Evolutionary conservation across 2,888 invertebrate genomes (phyloP).

Genomic region (Stomorhina lunata): DNA sequence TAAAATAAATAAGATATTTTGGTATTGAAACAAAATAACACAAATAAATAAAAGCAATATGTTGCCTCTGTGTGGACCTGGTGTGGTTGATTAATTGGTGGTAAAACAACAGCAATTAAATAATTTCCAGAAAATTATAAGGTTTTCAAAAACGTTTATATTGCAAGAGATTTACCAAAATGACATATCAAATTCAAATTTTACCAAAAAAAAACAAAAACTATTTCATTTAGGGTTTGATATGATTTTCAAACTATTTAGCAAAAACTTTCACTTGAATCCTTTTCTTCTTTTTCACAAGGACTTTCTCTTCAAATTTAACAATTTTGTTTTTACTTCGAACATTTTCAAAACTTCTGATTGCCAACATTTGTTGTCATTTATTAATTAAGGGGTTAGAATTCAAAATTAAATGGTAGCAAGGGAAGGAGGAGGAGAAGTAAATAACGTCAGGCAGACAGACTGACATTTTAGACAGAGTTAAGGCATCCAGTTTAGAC

Average conservation of each 20-base stretch:
- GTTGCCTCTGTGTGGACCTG: constrained; percentile 48
- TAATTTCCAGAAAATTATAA: constrained; percentile 42
- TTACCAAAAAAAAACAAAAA: background rate
- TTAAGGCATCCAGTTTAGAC: background rate
- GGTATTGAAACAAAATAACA: constrained; percentile 4
- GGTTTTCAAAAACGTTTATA: constrained; percentile 19
- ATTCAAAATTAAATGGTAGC: no score
- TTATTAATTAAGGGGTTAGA: constrained; percentile 45
- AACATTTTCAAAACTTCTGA: background rate
- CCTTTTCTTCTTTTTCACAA: background rate
- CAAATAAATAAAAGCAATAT: constrained; percentile 61
- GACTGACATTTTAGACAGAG: background rate
- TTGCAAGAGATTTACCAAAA: background rate
- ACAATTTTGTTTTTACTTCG: background rate
- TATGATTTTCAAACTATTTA: background rate
- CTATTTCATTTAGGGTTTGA: background rate
- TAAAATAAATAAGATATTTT: constrained; percentile 4
- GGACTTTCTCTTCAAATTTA: background rate
- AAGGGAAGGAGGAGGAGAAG: background rate
- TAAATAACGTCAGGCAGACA: background rate
- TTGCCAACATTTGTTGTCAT: constrained; percentile 40
- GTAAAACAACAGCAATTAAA: constrained; percentile 49
- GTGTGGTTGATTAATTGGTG: constrained; percentile 65
- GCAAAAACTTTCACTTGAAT: constrained; percentile 4
- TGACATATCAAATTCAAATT: background rate